phyloP scores from a whole-genome alignment of 2,113 vertebrate genomes.

The Strigops habroptila region DNA sequence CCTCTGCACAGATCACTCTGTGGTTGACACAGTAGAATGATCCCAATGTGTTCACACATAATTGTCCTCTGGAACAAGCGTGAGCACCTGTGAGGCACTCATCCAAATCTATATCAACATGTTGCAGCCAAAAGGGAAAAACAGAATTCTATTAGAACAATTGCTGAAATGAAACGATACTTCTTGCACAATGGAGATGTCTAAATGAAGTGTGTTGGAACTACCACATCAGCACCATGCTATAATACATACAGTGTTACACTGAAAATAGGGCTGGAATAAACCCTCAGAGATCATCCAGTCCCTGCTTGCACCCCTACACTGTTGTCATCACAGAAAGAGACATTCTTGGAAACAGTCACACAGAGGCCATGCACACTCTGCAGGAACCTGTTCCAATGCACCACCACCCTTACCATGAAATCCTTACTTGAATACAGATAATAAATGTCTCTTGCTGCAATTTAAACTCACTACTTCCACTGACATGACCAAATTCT shows the following conservation, averaged over 20 bases:
- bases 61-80: constrained; percentile 69
- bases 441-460: not conserved
- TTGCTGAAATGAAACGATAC: not conserved
- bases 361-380: not conserved
- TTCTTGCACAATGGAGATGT: not conserved
- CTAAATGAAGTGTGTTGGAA: not conserved
- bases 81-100: constrained; percentile 74
- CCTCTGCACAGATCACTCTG: constrained; percentile 74
- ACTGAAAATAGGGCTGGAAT: not conserved
- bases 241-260: not conserved
- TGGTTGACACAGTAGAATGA: constrained; percentile 77
- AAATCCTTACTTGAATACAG: not conserved
- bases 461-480: not conserved
- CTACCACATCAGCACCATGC: not conserved
- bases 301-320: not conserved
- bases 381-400: not conserved
- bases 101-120: constrained; percentile 65
- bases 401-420: not conserved
- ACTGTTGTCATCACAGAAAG: not conserved
- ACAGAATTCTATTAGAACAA: constrained; percentile 60
- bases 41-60: constrained; percentile 77
- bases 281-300: not conserved
- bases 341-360: not conserved
- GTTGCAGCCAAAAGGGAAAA: constrained; percentile 52
- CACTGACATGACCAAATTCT: not conserved